These are phyloP conservation scores for Oscheius sp. DNA, from an alignment of 2,888 invertebrate genomes.

Conservation along the genomic window DNA sequence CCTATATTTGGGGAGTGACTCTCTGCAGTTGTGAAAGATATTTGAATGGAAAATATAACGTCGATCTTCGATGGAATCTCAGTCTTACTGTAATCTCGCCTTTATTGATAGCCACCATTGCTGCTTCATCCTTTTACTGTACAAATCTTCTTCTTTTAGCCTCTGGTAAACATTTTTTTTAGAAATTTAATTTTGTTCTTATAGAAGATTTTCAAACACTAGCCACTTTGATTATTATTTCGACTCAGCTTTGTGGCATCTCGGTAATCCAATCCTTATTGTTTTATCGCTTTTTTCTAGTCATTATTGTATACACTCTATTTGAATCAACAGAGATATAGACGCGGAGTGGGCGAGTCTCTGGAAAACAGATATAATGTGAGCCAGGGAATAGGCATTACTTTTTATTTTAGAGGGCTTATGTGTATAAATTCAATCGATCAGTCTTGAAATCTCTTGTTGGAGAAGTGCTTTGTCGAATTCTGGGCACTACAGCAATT, in stretches of 20 bases:
- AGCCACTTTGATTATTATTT: neutral
- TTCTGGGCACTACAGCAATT: neutral
- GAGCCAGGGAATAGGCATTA: too few relatives aligned
- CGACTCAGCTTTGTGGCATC: neutral
- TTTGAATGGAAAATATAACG: neutral
- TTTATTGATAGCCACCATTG: neutral
- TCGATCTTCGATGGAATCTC: neutral
- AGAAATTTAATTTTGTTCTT: neutral
- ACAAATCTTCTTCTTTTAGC: neutral
- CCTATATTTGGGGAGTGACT: neutral
- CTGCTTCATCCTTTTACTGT: neutral
- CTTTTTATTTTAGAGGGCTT: too few relatives aligned
- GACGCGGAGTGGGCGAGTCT: neutral
- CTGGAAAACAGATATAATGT: neutral
- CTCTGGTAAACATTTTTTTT: neutral
- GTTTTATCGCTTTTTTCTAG: neutral
- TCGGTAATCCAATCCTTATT: neutral
- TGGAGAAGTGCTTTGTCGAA: neutral
- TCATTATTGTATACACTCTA: neutral
- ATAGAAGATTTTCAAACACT: neutral
- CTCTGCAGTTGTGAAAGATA: neutral
- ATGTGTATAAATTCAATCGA: constrained; percentile 1
- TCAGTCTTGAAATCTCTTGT: neutral
- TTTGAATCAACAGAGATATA: neutral
- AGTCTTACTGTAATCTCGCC: neutral